Conservation (phyloP, 2,888 invertebrate genomes). For the Hedya salicella region DNA sequence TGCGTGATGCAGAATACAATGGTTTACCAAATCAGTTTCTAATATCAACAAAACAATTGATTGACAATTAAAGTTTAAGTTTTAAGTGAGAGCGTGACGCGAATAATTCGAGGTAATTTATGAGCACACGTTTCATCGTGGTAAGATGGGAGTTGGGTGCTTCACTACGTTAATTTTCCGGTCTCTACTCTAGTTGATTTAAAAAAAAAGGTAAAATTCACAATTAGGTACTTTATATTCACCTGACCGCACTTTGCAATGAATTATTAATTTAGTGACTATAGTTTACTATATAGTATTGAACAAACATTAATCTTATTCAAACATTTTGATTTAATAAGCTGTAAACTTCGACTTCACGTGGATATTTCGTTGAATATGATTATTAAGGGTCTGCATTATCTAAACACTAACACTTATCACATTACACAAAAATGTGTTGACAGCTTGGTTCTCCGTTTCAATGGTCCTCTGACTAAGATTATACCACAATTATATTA, state of each 20-base stretch:
- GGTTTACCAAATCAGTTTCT: not conserved
- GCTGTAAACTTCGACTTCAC: not conserved
- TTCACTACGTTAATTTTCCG: not conserved
- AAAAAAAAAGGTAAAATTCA: slow-evolving; percentile 6
- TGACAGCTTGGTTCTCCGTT: slow-evolving; percentile 22
- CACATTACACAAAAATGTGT: not conserved
- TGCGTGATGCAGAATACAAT: not conserved
- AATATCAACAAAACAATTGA: slow-evolving; percentile 34
- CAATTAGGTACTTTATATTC: not conserved
- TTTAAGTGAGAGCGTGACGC: slow-evolving; percentile 11
- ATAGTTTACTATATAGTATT: not conserved
- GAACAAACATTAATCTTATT: slow-evolving; percentile 1
- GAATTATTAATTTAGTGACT: not conserved
- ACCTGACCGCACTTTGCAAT: not conserved
- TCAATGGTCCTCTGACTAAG: slow-evolving; percentile 29
- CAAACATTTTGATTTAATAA: not conserved
- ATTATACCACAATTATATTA: slow-evolving; percentile 1
- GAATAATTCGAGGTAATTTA: slow-evolving; percentile 36
- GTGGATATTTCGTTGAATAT: slow-evolving; percentile 8
- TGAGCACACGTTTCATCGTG: not conserved
- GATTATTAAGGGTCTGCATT: not conserved
- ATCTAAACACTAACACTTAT: slow-evolving; percentile 14
- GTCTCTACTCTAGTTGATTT: not conserved
- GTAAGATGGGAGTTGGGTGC: not conserved
- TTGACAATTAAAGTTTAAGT: slow-evolving; percentile 32